Evolutionary conservation across 2,797 vertebrate species (phyloP), one percentile per base, ranked within the genome.

Genomic region (Hafferia zeledoni): DNA sequence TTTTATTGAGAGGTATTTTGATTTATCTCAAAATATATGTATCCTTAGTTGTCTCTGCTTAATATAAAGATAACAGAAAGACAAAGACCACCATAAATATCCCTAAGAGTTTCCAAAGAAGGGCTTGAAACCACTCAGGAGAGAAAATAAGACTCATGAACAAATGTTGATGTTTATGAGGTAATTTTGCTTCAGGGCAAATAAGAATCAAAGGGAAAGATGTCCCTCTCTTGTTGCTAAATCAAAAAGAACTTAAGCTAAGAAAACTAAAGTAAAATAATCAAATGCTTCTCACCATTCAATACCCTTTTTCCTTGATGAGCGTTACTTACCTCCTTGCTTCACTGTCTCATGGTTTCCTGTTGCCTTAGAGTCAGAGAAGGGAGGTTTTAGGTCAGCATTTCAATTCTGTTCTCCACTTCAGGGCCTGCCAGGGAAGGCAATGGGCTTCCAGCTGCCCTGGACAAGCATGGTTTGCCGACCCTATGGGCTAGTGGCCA

Each of bases 401-500:
- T 43, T 63, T 27, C 28, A 61, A 64, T 83, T 74, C 70, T 35
- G 41, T 87, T 85, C 37, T 81, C 17, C 14, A 11, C 49, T 84
- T 49, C 64, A 85, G 70, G 85, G 31, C 70, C 79, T 95, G 56
- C 67, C 33, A 89, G 94, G 74, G 39, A 63, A 87, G 92, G 75
- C 37, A 75, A 47, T 86, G 90, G 63, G 30, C 63, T 93, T 80
- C 85, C 87, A 93, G 63, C 68, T 74, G 71, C 65, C 68, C 94
- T 92, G 83, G 72, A 47, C 69, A 91, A 92, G 70, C 80, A 72
- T 30, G 43, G 52, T 89, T 97, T 94, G 89, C 92, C 0, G 67
- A 90, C 90, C 81, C 69, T 83, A 20, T 7, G 81, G 95, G 94
- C 92, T 56, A 88, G 43, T 74, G 81, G 64, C 95, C 96, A 92